Base-by-base conservation (phyloP, 2,113 vertebrate genomes). In the Nerophis lumbriciformis region DNA sequence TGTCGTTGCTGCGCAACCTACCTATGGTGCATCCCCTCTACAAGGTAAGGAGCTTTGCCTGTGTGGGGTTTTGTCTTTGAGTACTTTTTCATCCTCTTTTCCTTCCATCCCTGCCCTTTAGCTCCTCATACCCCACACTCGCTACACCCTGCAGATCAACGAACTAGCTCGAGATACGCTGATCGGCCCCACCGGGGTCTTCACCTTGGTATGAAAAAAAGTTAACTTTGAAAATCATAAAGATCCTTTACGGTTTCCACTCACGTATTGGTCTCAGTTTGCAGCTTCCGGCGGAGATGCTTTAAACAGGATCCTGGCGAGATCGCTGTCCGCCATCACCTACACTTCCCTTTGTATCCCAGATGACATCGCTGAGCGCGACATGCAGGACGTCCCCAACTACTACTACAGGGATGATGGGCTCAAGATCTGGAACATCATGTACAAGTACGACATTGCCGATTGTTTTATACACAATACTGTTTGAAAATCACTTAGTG, bases 341-440 rank as follows among this genome's bases (percentile, higher is more conserved):
- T 92, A 92, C 85, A 86, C 78, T 10, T 80, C 88, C 55, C 87
- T 92, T 72, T 93, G 91, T 75, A 73, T 94, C 6, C 88, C 87
- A 7, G 91, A 92, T 0, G 84, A 90, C 60, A 83, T 93, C 1
- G 57, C 70, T 45, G 86, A 84, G n/a, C 86, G 92, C 0, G 89
- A 69, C 1, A 5, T 83, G 14, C 28, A 73, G 35, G 6, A 0
- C 10, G 65, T 92, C 10, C 90, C 88, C 6, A 88, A 91, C 73
- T 92, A 85, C 77, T 80, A 82, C 71, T 92, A 93, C 84, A 85
- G 89, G 15, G 91, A 93, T 10, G 91, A 94, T 6, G 90, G 91
- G 11, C 75, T 92, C 69, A 85, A 37, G 56, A 81, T 92, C 48
- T 93, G 92, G 92, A 62, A 77, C 0, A 87, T 90, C 70, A 90